Base-by-base conservation (phyloP, 2,797 vertebrate species). In the Morelia viridis region DNA sequence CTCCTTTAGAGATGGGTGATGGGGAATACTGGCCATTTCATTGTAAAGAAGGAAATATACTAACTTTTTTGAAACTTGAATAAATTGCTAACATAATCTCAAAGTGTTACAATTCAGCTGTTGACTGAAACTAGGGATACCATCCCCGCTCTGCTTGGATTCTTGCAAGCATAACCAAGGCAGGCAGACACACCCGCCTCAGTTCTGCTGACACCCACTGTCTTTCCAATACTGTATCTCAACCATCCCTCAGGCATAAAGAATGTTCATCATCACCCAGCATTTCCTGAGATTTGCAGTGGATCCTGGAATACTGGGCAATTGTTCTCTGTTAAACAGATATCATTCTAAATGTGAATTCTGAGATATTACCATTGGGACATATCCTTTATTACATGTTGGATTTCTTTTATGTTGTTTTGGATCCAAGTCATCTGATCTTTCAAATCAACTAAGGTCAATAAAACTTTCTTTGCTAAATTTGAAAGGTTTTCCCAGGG, bases 371-470 rank as follows among this genome's bases (percentile, higher is more conserved):
- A 76, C 46, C n/a, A 57, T 26, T 50, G 53, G 61, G 22, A 64
- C 26, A 50, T 31, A 46, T 1, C 68, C 46, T 64, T 85, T 24
- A 41, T 86, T 71, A 87, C 15, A 46, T 61, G 4, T 12, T 91
- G 15, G 26, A 19, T 88, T 92, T 76, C 13, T 80, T 41, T 80
- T 11, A 46, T 80, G 35, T 80, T 46, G n/a, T 41, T 83, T 71
- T 50, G 4, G 4, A 71, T 58, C 8, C 84, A 6, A 46, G 61
- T 7, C 60, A 68, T 85, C 85, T 91, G 17, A 58, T 89, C 0
- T 87, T 87, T 91, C 19, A 92, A 90, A 76, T 28, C 86, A 94
- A 91, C 61, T 19, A 58, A 93, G 83, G 80, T 92, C 46, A 91
- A 64, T 64, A 89, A 1, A 35, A 60, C 0, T 94, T 94, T 62